Percentiles rank a stretch among this genome's conserved stretches.
These are phyloP conservation scores for Parochlus steinenii DNA, from an alignment of 2,888 invertebrate genomes.

Conservation along the genomic window DNA sequence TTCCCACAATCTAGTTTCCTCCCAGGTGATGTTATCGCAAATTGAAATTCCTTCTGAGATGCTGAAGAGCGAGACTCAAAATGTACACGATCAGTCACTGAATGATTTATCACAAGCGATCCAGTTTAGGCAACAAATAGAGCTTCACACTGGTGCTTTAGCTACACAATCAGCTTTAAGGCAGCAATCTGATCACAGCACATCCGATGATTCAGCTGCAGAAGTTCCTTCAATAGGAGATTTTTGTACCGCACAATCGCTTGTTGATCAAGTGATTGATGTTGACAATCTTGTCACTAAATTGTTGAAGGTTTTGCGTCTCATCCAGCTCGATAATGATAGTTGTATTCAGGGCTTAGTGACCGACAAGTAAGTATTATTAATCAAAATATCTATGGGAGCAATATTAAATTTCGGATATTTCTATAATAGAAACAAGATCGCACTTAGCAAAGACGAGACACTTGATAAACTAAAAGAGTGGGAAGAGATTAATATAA, in stretches of 20 bases:
- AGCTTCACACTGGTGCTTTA: conserved; percentile 31
- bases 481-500: conserved; percentile 36
- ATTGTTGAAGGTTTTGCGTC: conserved; percentile 51
- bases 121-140: conserved; percentile 49
- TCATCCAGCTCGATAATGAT: conserved; percentile 53
- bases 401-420: conserved; percentile 1
- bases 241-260: conserved; percentile 38
- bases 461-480: conserved; percentile 35
- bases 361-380: conserved; percentile 38
- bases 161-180: conserved; percentile 18
- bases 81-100: conserved; percentile 34
- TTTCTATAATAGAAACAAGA: conserved; percentile 23
- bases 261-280: conserved; percentile 56
- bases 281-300: conserved; percentile 60
- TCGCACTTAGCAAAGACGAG: conserved; percentile 30
- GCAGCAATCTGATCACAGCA: conserved; percentile 20
- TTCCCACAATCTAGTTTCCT: conserved; percentile 49
- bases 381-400: neutral
- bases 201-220: conserved; percentile 31
- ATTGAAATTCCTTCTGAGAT: conserved; percentile 30
- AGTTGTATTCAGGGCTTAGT: conserved; percentile 47
- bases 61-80: conserved; percentile 16
- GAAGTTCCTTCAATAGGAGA: conserved; percentile 33
- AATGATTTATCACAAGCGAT: conserved; percentile 66
- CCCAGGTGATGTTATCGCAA: conserved; percentile 36